Percentiles rank a stretch among this genome's conserved stretches.
Evolutionary conservation across 2,113 vertebrate species (phyloP).

Genomic region (Drymodes brunneopygia): DNA sequence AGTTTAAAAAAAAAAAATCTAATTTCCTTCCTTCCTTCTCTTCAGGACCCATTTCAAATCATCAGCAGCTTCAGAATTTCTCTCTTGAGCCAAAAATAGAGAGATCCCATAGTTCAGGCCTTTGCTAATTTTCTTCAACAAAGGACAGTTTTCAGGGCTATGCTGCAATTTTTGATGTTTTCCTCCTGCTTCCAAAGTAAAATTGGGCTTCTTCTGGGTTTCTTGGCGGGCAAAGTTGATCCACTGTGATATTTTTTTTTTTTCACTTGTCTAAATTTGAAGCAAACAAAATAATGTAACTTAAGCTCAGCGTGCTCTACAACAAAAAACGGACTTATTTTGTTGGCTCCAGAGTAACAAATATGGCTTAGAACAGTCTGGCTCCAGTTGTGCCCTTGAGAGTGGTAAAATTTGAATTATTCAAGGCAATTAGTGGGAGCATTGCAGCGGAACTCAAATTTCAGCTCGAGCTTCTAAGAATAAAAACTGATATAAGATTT

Average conservation of each 20-base stretch:
- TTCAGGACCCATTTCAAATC: conserved; percentile 63
- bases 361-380: conserved; percentile 49
- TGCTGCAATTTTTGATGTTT: not conserved
- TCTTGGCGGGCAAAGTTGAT: not conserved
- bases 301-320: not conserved
- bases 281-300: conserved; percentile 12
- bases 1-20: conserved; percentile 56
- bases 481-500: conserved; percentile 55
- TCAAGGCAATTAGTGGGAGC: conserved; percentile 68
- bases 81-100: conserved; percentile 63
- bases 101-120: conserved; percentile 27
- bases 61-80: conserved; percentile 63
- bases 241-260: not conserved
- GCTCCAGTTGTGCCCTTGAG: conserved; percentile 58
- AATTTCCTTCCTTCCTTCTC: conserved; percentile 69
- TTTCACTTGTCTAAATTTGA: not conserved
- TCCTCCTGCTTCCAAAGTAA: not conserved
- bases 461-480: conserved; percentile 56
- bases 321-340: conserved; percentile 2
- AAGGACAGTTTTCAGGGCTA: not conserved
- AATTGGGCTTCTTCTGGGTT: not conserved
- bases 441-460: conserved; percentile 55
- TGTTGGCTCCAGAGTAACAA: conserved; percentile 41
- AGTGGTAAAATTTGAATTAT: conserved; percentile 72
- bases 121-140: not conserved